These are phyloP conservation scores for Malacosoma neustria DNA, from an alignment of 2,888 invertebrate genomes.

Conservation along the genomic window DNA sequence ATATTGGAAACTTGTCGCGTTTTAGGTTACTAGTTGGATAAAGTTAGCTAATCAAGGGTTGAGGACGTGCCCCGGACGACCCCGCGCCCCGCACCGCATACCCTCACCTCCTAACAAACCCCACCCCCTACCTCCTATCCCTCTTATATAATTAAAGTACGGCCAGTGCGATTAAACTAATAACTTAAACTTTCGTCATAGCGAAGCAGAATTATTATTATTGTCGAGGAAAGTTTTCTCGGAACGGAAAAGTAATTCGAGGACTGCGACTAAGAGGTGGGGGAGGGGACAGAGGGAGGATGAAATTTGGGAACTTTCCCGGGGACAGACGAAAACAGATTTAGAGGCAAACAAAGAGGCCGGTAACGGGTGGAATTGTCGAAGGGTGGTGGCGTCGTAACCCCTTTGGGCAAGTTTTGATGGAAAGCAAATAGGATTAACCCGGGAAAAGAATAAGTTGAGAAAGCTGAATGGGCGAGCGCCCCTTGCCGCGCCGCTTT, in stretches of 20 bases:
- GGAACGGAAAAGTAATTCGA: conserved; percentile 66
- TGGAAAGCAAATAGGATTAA: conserved; percentile 71
- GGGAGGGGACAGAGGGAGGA: conserved; percentile 34
- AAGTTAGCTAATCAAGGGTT: conserved; percentile 39
- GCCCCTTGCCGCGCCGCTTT: conserved; percentile 38
- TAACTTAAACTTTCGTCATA: conserved; percentile 71
- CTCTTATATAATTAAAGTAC: conserved; percentile 54
- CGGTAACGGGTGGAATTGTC: conserved; percentile 11
- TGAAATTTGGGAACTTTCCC: conserved; percentile 54
- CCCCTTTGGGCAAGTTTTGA: conserved; percentile 65
- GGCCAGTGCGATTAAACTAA: conserved; percentile 66
- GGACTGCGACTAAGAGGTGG: conserved; percentile 15
- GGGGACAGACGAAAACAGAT: conserved; percentile 65
- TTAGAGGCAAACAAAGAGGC: conserved; percentile 60
- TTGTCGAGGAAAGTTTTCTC: conserved; percentile 52
- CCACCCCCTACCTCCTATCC: conserved; percentile 11
- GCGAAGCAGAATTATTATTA: conserved; percentile 66
- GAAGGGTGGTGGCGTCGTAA: conserved; percentile 25
- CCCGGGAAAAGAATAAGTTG: conserved; percentile 59
- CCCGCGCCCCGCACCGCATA: conserved; percentile 7
- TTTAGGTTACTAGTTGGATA: conserved; percentile 21
- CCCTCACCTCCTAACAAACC: conserved; percentile 10
- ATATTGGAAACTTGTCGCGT: conserved; percentile 33
- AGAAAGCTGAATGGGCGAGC: conserved; percentile 41
- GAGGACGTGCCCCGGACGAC: conserved; percentile 20